phyloP scores from a whole-genome alignment of 2,888 invertebrate species.

The Xestobium rufovillosum region DNA sequence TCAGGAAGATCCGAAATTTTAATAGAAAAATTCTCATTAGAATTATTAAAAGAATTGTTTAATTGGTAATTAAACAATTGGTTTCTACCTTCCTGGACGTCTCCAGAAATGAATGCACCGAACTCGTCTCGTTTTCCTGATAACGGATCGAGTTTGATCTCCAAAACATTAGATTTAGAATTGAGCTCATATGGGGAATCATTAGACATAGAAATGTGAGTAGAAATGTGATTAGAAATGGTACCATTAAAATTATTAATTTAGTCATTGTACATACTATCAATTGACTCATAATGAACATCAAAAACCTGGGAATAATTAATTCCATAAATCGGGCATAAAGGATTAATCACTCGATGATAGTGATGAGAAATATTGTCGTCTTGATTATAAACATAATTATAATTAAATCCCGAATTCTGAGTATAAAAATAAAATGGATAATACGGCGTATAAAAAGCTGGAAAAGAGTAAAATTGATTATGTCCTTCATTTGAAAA shows the following conservation, averaged over 20 bases:
- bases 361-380: too few species aligned
- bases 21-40: too few species aligned
- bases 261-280: neutral
- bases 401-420: too few species aligned
- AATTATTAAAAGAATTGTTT: too few species aligned
- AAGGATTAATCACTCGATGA: neutral
- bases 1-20: constrained; percentile 2
- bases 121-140: neutral
- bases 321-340: neutral
- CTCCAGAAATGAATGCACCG: constrained; percentile 1
- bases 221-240: neutral
- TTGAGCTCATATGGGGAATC: constrained; percentile 2
- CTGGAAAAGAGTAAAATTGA: too few species aligned
- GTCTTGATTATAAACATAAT: too few species aligned
- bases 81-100: neutral
- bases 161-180: neutral
- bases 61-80: neutral
- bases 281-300: neutral
- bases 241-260: neutral
- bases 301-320: neutral
- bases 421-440: too few species aligned
- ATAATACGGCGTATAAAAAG: too few species aligned
- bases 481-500: too few species aligned
- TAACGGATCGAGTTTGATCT: neutral
- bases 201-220: too few species aligned